These are phyloP conservation scores for Balanococcus diminutus DNA, from an alignment of 2,888 invertebrate species.

Conservation along the genomic window DNA sequence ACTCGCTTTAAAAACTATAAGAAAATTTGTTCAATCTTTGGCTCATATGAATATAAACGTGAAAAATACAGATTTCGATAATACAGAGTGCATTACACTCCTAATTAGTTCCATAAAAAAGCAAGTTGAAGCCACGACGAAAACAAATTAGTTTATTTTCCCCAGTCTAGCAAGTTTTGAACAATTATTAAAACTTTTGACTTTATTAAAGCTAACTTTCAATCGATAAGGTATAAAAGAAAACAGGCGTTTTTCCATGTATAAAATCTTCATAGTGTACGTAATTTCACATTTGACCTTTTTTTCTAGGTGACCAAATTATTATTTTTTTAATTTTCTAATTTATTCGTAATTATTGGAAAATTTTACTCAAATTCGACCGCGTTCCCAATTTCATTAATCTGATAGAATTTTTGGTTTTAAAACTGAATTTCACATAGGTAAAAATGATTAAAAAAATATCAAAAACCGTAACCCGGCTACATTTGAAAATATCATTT, in stretches of 20 bases:
- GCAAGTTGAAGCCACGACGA: constrained; percentile 9
- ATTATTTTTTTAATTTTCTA: background rate
- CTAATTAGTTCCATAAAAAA: background rate
- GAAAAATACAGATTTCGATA: background rate
- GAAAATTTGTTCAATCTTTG: background rate
- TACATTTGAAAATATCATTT: constrained; percentile 49
- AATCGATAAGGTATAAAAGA: constrained; percentile 35
- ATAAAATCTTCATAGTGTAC: background rate
- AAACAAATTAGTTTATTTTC: constrained; percentile 20
- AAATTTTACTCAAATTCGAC: background rate
- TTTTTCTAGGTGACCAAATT: background rate
- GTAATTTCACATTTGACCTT: background rate
- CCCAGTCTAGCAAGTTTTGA: constrained; percentile 32
- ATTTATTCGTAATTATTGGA: background rate
- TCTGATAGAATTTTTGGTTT: background rate
- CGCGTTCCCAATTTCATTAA: no score
- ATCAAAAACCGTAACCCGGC: background rate
- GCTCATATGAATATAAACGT: background rate
- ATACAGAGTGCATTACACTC: constrained; percentile 6
- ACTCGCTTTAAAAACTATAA: no score
- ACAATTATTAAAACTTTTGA: constrained; percentile 44
- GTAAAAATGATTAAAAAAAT: background rate
- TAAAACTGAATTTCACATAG: background rate
- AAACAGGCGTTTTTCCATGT: constrained; percentile 6
- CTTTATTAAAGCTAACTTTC: constrained; percentile 28